Conservation (phyloP, 64 coral and sea anemone genomes). For the Stylophora pistillata region DNA sequence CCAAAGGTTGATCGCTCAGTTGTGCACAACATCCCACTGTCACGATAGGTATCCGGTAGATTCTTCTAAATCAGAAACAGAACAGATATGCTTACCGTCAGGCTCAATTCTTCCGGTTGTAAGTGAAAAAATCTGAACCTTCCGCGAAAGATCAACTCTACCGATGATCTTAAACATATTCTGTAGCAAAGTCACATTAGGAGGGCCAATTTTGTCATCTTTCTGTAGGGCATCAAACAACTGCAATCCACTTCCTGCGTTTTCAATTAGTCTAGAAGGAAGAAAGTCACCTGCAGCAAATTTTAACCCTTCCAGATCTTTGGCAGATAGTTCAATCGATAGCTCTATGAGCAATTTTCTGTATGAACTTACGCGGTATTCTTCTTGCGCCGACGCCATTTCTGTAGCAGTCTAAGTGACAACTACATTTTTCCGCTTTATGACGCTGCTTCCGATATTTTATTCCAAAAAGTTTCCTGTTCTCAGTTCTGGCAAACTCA, state of each 20-base stretch:
- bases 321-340: neutral
- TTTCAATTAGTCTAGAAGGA: neutral
- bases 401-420: neutral
- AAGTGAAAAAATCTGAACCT: neutral
- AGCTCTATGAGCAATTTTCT: conserved; percentile 2
- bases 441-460: too few species aligned
- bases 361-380: neutral
- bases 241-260: neutral
- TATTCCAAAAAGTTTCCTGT: too few species aligned
- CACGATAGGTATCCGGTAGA: too few species aligned
- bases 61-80: too few species aligned
- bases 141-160: neutral
- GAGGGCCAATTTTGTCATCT: neutral
- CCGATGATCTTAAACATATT: neutral
- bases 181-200: neutral
- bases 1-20: too few species aligned
- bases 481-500: too few species aligned
- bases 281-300: neutral
- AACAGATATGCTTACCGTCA: neutral
- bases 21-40: too few species aligned
- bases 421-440: neutral
- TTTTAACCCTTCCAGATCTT: neutral
- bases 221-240: neutral
- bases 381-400: neutral
- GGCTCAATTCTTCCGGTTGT: neutral